These are phyloP conservation scores for Cephalopholis sonnerati DNA, from an alignment of 2,113 vertebrate genomes.

Conservation along the genomic window DNA sequence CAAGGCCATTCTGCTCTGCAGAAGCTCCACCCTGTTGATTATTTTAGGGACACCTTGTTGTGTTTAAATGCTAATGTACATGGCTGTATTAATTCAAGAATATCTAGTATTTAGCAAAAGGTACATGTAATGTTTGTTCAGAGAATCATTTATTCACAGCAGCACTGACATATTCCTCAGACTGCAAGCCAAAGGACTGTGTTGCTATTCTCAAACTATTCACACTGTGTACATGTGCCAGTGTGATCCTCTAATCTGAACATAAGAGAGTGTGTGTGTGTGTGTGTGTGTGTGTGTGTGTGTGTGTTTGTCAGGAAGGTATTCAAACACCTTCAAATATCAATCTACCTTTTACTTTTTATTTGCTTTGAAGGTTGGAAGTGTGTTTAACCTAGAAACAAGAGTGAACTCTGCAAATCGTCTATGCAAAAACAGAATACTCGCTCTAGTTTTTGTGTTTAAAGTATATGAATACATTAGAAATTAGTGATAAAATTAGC, in stretches of 20 bases:
- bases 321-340: not conserved
- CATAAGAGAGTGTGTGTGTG: not conserved
- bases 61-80: not conserved
- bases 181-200: not conserved
- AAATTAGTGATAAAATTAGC: not conserved
- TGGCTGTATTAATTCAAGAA: not conserved
- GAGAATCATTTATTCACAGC: slow-evolving; percentile 7
- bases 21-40: not conserved
- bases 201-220: slow-evolving; percentile 16
- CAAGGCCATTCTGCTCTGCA: not conserved
- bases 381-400: not conserved
- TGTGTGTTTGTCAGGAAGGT: not conserved
- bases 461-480: not conserved
- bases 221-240: not conserved
- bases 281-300: no score
- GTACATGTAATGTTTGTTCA: not conserved
- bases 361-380: not conserved
- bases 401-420: not conserved
- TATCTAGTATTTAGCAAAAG: not conserved
- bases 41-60: not conserved
- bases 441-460: not conserved
- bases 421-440: not conserved
- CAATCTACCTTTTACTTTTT: not conserved
- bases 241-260: not conserved
- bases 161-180: not conserved